Evolutionary conservation across 2,797 vertebrate genomes (phyloP).

Genomic region (Brachyrhaphis roseni): DNA sequence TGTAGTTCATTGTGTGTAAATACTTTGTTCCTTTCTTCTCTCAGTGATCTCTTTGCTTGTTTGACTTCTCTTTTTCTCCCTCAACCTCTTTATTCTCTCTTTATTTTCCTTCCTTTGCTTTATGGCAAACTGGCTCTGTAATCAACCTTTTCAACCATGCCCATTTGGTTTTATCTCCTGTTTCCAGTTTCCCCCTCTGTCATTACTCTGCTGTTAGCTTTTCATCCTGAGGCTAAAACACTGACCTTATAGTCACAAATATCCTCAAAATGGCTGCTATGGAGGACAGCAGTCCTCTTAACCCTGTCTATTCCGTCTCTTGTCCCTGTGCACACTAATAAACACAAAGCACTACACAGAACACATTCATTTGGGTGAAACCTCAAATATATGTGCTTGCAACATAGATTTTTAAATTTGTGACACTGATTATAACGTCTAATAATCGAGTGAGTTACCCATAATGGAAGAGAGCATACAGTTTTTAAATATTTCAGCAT

Average conservation of each 20-base stretch:
- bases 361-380: not conserved
- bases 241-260: conserved; percentile 64
- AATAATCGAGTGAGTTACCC: not conserved
- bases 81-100: not conserved
- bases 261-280: conserved; percentile 61
- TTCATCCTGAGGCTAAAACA: conserved; percentile 66
- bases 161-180: conserved; percentile 68
- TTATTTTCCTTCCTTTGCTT: conserved; percentile 12
- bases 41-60: not conserved
- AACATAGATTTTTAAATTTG: not conserved
- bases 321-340: no score
- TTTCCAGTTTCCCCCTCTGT: conserved; percentile 73
- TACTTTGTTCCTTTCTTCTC: not conserved
- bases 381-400: not conserved
- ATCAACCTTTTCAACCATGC: conserved; percentile 61
- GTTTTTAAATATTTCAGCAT: not conserved
- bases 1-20: not conserved
- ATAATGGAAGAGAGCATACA: not conserved
- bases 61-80: not conserved
- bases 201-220: conserved; percentile 69
- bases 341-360: not conserved
- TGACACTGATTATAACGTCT: not conserved
- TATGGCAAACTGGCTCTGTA: conserved; percentile 45
- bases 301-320: not conserved
- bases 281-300: conserved; percentile 49